These are phyloP conservation scores for Phyllotreta cruciferae DNA, from an alignment of 2,888 invertebrate species.

Conservation along the genomic window DNA sequence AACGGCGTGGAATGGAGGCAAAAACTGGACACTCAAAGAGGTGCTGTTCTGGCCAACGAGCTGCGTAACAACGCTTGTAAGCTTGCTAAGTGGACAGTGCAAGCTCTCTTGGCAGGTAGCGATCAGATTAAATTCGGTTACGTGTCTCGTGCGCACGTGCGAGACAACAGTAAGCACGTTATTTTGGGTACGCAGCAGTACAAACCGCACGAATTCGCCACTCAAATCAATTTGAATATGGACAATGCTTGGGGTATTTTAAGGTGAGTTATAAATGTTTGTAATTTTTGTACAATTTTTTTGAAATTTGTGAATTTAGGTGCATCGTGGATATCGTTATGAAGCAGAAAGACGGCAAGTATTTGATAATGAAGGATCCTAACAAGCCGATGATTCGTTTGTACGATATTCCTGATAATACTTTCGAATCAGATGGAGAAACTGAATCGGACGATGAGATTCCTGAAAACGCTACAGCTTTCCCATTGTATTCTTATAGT, in stretches of 20 bases:
- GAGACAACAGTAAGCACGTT: conserved; percentile 95
- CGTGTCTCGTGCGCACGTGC: conserved; percentile 92
- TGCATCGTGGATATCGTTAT: conserved; percentile 97
- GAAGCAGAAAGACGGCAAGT: conserved; percentile 96
- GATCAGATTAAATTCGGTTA: conserved; percentile 96
- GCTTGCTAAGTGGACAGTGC: conserved; percentile 98
- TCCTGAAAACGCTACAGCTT: conserved; percentile 55
- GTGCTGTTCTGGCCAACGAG: conserved; percentile 98
- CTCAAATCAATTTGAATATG: conserved; percentile 98
- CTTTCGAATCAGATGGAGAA: conserved; percentile 97
- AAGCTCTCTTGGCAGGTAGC: conserved; percentile 90
- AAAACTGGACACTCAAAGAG: conserved; percentile 96
- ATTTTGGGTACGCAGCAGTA: conserved; percentile 97
- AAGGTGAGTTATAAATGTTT: conserved; percentile 58
- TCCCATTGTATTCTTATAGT: conserved; percentile 59
- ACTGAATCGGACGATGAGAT: conserved; percentile 82
- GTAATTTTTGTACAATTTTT: not conserved
- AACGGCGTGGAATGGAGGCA: conserved; percentile 99
- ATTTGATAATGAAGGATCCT: conserved; percentile 98
- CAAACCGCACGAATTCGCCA: conserved; percentile 97
- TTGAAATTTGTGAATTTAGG: conserved; percentile 21
- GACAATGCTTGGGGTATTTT: conserved; percentile 99
- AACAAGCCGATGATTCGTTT: conserved; percentile 97
- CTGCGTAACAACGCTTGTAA: conserved; percentile 99
- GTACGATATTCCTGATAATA: conserved; percentile 98